Evolutionary conservation across 2,888 invertebrate species (phyloP).

Genomic region (Anarsia innoxiella): DNA sequence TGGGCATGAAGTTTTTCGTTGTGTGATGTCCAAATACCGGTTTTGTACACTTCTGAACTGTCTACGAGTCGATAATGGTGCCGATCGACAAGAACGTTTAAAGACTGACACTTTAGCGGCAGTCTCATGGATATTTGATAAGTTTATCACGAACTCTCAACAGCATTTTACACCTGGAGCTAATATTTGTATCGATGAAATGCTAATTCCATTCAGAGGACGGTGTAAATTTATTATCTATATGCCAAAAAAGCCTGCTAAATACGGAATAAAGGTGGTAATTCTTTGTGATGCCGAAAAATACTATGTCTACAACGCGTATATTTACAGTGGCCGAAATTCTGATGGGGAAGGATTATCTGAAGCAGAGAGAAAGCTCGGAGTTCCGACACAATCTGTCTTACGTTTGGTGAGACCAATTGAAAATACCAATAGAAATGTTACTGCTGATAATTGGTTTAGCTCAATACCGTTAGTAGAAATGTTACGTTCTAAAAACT

Average conservation of each 20-base stretch:
- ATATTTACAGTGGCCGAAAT: conserved; percentile 1
- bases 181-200: conserved; percentile 20
- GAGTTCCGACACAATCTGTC: conserved; percentile 1
- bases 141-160: conserved; percentile 20
- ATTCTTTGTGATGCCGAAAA: conserved; percentile 7
- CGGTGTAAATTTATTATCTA: conserved; percentile 17
- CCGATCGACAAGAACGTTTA: conserved; percentile 15
- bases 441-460: conserved; percentile 19
- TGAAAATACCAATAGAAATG: conserved; percentile 7
- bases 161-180: conserved; percentile 17
- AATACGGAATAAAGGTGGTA: conserved; percentile 11
- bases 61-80: conserved; percentile 19
- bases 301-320: conserved; percentile 6
- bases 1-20: conserved; percentile 18
- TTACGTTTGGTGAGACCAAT: neutral
- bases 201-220: conserved; percentile 22
- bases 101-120: conserved; percentile 16
- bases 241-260: conserved; percentile 17
- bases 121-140: conserved; percentile 17
- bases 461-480: conserved; percentile 19
- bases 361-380: neutral
- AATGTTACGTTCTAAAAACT: conserved; percentile 15
- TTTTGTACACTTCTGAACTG: conserved; percentile 19
- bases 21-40: conserved; percentile 20
- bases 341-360: neutral